These are phyloP conservation scores for Apoda limacodes DNA, from an alignment of 2,888 invertebrate species.

Conservation along the genomic window DNA sequence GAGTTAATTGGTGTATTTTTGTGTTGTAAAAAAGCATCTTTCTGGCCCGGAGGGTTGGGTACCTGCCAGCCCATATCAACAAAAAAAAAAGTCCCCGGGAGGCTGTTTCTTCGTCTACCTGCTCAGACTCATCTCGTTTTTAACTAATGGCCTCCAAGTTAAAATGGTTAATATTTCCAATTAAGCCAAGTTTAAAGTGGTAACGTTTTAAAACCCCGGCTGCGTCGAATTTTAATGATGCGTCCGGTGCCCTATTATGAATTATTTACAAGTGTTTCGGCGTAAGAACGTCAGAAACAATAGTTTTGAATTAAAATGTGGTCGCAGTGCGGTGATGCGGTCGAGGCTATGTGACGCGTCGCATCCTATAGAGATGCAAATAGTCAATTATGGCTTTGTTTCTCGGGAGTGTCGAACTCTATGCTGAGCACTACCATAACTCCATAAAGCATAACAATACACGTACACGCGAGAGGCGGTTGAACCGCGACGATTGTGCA, in stretches of 20 bases:
- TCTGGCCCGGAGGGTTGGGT: slow-evolving; percentile 44
- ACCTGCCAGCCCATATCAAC: slow-evolving; percentile 52
- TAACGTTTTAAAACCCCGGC: slow-evolving; percentile 42
- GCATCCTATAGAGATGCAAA: slow-evolving; percentile 50
- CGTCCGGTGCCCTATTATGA: slow-evolving; percentile 38
- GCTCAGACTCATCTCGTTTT: slow-evolving; percentile 47
- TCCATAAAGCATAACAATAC: slow-evolving; percentile 62
- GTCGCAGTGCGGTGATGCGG: too few species aligned
- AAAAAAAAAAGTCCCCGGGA: slow-evolving; percentile 45
- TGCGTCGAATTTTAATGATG: slow-evolving; percentile 48
- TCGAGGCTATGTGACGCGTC: too few species aligned
- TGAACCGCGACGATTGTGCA: slow-evolving; percentile 54
- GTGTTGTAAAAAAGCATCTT: slow-evolving; percentile 35
- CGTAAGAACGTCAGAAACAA: slow-evolving; percentile 30
- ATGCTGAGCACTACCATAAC: slow-evolving; percentile 25
- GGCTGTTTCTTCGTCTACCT: slow-evolving; percentile 52
- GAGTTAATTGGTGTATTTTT: too few species aligned
- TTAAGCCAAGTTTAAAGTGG: slow-evolving; percentile 49
- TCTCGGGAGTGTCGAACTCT: slow-evolving; percentile 44
- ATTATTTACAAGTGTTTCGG: slow-evolving; percentile 53
- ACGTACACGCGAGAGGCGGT: slow-evolving; percentile 49
- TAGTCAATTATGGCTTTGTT: slow-evolving; percentile 42
- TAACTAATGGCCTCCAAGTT: slow-evolving; percentile 48
- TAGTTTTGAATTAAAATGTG: too few species aligned
- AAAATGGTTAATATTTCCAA: slow-evolving; percentile 57